phyloP scores from a whole-genome alignment of 2,888 invertebrate genomes.

The Zhuqinia jingwanae region DNA sequence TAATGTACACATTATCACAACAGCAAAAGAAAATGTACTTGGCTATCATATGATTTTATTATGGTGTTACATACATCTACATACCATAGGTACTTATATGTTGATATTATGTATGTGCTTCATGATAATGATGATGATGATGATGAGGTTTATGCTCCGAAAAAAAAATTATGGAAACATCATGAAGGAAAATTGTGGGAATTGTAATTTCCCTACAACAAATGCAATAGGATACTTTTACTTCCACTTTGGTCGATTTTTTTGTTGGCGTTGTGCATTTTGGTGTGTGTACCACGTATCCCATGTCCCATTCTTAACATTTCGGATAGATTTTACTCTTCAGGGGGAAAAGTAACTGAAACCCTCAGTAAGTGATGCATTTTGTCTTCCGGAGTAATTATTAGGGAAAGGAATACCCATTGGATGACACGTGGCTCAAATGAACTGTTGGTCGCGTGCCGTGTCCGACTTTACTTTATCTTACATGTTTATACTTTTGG shows the following conservation, averaged over 20 bases:
- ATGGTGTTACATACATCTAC: slow-evolving; percentile 21
- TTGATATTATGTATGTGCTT: not conserved
- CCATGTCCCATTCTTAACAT: not conserved
- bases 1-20: slow-evolving; percentile 32
- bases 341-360: slow-evolving; percentile 55
- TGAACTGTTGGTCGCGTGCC: slow-evolving; percentile 78
- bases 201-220: slow-evolving; percentile 45
- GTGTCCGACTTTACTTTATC: not conserved
- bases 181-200: slow-evolving; percentile 61
- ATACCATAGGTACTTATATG: not conserved
- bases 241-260: slow-evolving; percentile 33
- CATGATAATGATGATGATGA: too few relatives aligned
- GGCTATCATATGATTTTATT: slow-evolving; percentile 19
- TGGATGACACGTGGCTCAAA: slow-evolving; percentile 76
- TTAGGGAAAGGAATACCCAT: slow-evolving; percentile 75
- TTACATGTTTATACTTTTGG: slow-evolving; percentile 40
- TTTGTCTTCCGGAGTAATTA: slow-evolving; percentile 77
- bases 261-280: slow-evolving; percentile 42
- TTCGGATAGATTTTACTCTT: slow-evolving; percentile 36
- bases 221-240: slow-evolving; percentile 63
- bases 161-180: slow-evolving; percentile 27
- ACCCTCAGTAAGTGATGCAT: slow-evolving; percentile 68
- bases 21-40: not conserved
- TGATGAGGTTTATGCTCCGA: too few relatives aligned
- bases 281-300: not conserved